A percentile compares a stretch with the other conserved stretches of the same genome.
Evolutionary conservation across 2,797 vertebrate genomes (phyloP).

Genomic region (Petrocephalus sullivani): DNA sequence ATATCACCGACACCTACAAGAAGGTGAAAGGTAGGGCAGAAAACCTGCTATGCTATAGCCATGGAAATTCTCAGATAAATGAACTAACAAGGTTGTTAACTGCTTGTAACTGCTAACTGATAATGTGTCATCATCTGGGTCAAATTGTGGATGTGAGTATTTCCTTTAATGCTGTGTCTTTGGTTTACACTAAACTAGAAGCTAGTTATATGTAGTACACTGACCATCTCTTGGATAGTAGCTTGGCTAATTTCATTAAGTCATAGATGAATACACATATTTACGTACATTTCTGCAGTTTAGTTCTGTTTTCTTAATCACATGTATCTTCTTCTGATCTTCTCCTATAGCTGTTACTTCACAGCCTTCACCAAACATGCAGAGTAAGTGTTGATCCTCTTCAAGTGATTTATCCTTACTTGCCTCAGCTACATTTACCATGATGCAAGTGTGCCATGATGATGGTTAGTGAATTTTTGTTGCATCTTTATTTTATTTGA

Average conservation of each 20-base stretch:
- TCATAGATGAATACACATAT: not conserved
- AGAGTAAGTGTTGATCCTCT: not conserved
- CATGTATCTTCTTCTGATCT: not conserved
- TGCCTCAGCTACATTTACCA: not conserved
- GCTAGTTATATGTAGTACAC: not conserved
- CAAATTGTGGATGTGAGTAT: constrained; percentile 6
- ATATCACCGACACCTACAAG: constrained; percentile 81
- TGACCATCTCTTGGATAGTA: not conserved
- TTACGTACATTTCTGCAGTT: not conserved
- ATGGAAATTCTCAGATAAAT: not conserved
- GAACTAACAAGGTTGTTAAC: not conserved
- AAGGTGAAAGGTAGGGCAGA: constrained; percentile 16
- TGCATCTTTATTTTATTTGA: constrained; percentile 12
- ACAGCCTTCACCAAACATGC: not conserved
- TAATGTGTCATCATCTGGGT: not conserved
- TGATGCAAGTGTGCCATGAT: not conserved
- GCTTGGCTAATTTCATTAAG: not conserved
- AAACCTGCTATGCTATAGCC: not conserved
- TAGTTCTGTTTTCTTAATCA: not conserved
- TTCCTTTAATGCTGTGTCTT: not conserved
- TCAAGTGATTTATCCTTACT: not conserved
- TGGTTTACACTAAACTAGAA: not conserved
- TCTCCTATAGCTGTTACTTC: not conserved
- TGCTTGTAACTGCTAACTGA: too few species aligned
- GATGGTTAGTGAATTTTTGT: not conserved